A percentile compares a stretch with the other conserved stretches of the same genome.
Evolutionary conservation across 2,113 vertebrate genomes (phyloP).

Genomic region (Climacteris rufus): DNA sequence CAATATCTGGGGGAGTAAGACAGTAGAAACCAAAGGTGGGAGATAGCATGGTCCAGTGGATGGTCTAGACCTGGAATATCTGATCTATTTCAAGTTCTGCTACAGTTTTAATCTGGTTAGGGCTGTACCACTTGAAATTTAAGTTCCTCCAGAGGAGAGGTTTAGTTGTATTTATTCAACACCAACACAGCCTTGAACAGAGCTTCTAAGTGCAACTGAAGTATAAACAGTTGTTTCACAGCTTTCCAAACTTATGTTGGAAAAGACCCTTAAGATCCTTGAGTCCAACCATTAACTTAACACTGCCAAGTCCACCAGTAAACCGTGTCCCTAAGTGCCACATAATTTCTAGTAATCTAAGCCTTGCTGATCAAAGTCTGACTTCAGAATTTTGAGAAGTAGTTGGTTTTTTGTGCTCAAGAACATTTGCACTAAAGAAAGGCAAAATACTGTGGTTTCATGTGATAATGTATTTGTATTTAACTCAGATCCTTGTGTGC

Average conservation of each 20-base stretch:
- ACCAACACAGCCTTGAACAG: background rate
- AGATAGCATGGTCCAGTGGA: background rate
- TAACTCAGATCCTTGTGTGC: background rate
- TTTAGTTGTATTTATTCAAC: background rate
- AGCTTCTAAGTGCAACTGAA: background rate
- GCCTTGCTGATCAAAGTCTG: background rate
- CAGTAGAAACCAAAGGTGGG: background rate
- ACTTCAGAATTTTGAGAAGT: background rate
- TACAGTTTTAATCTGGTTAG: background rate
- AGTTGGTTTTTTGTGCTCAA: background rate
- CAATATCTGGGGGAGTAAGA: background rate
- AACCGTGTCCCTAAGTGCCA: background rate
- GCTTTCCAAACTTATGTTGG: background rate
- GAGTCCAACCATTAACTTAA: background rate
- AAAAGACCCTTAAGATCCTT: background rate
- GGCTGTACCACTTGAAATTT: background rate
- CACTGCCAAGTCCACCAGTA: background rate
- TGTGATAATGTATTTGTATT: background rate
- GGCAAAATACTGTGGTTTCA: background rate
- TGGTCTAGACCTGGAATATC: background rate
- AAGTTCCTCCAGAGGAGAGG: background rate
- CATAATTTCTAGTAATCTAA: background rate
- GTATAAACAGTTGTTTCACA: background rate
- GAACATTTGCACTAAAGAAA: background rate
- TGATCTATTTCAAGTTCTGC: background rate